phyloP scores from a whole-genome alignment of 2,797 vertebrate species.

The Molossus alvarezi region DNA sequence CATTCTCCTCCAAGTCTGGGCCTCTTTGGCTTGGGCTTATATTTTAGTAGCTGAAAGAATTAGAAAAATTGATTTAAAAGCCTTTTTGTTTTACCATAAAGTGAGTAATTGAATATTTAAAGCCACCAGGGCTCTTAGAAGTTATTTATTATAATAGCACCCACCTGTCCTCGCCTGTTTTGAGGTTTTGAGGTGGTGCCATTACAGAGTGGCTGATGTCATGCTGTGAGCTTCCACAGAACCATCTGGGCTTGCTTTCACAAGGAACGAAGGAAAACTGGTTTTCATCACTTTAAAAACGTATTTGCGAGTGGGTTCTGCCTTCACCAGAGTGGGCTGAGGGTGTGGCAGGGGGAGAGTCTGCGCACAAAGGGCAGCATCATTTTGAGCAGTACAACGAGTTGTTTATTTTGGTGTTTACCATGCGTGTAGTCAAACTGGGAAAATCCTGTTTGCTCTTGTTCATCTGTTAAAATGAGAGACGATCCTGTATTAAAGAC shows the following conservation, averaged over 20 bases:
- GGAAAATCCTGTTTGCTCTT: conserved; percentile 2
- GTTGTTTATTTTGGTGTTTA: neutral
- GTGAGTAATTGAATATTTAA: conserved; percentile 30
- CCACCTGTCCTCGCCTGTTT: neutral
- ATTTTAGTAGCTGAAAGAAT: conserved; percentile 27
- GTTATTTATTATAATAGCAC: neutral
- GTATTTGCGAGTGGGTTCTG: neutral
- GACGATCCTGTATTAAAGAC: neutral
- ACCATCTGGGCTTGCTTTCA: neutral
- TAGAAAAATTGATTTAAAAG: conserved; percentile 34
- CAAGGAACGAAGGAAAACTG: neutral
- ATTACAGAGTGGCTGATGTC: neutral
- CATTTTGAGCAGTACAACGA: neutral
- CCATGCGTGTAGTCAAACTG: neutral
- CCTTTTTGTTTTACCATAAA: neutral
- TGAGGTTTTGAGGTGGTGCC: neutral
- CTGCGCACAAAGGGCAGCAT: neutral
- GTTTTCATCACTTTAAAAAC: neutral
- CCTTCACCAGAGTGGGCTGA: no score
- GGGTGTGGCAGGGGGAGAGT: neutral
- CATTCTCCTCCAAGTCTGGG: neutral
- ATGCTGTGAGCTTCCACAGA: neutral
- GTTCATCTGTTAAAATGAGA: neutral
- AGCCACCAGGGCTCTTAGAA: neutral
- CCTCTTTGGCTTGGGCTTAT: neutral